Evolutionary conservation across 2,113 vertebrate species (phyloP).

Genomic region (Brachirus orientalis): DNA sequence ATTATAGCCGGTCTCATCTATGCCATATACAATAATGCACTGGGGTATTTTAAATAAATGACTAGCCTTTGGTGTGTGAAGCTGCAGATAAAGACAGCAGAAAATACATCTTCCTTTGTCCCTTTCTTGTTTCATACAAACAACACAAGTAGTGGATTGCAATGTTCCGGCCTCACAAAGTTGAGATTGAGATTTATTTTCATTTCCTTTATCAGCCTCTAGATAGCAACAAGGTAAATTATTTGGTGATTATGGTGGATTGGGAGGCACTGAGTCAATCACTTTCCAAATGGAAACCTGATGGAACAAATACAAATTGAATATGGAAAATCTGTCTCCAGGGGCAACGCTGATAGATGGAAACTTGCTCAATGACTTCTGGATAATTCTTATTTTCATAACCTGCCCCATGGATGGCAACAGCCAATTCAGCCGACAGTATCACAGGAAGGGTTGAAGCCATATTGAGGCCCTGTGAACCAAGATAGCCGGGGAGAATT

Average conservation of each 20-base stretch:
- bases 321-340: conserved; percentile 52
- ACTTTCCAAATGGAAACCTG: conserved; percentile 57
- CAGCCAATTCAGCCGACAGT: conserved; percentile 40
- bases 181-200: conserved; percentile 58
- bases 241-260: conserved; percentile 61
- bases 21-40: conserved; percentile 45
- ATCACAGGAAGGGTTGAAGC: conserved; percentile 48
- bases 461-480: conserved; percentile 46
- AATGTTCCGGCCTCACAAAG: conserved; percentile 47
- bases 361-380: conserved; percentile 50
- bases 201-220: conserved; percentile 62
- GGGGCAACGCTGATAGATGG: conserved; percentile 41
- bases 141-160: conserved; percentile 41
- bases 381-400: conserved; percentile 43
- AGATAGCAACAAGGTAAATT: conserved; percentile 65
- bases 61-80: conserved; percentile 18
- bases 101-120: conserved; percentile 7
- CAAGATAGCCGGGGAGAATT: conserved; percentile 54
- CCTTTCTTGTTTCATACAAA: conserved; percentile 27
- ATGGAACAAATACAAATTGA: conserved; percentile 68
- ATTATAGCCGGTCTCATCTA: conserved; percentile 13
- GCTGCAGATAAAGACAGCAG: conserved; percentile 11
- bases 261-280: conserved; percentile 59
- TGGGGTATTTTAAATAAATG: conserved; percentile 42
- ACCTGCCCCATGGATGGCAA: background rate